Base-by-base conservation (phyloP, 2,888 invertebrate genomes). In the Myopa testacea region DNA sequence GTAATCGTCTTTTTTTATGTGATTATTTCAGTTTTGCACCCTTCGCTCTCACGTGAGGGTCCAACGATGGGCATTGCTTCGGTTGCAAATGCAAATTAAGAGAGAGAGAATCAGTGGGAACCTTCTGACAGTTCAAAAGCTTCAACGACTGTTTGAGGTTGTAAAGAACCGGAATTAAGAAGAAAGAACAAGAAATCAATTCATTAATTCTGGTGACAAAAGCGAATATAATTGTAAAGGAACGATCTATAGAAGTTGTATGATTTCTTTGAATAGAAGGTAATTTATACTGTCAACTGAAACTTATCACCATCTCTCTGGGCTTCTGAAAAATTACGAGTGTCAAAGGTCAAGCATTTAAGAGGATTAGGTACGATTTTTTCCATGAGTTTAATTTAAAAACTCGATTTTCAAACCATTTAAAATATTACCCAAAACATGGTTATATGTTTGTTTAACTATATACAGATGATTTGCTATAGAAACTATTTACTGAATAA, bases 21-120 rank as follows among this genome's bases (percentile, higher is more conserved):
- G 38, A 60, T 60, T 12, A 6, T 72, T 62, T 40, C 2, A 8
- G 45, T 19, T 72, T 72, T 60, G n/a, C 72, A 72, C 60, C 58
- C 72, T 72, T 37, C n/a, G 12, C 58, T 62, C 40, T 37, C 60
- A 60, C 58, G 40, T 34, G 72, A 16, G 38, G 19, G 60, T 72
- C n/a, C 62, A 34, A 65, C 3, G 26, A 2, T n/a, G 10, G 4
- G n/a, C 58, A 58, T n/a, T 10, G n/a, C 16, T 58, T 58, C 58
- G 58, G 10, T 45, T 45, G 45, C n/a, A 45, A 6, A 45, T 45
- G 45, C 45, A 45, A 45, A 45, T 45, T 45, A 45, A 45, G 10
- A 45, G 45, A 40, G 40, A 40, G 40, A 45, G 6, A 8, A 62
- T n/a, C 62, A 62, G 62, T 62, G 62, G 62, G 62, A 62, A 62